A percentile compares a stretch with the other conserved stretches of the same genome.
Evolutionary conservation across 2,113 vertebrate species (phyloP).

Genomic region (Etheostoma cragini): DNA sequence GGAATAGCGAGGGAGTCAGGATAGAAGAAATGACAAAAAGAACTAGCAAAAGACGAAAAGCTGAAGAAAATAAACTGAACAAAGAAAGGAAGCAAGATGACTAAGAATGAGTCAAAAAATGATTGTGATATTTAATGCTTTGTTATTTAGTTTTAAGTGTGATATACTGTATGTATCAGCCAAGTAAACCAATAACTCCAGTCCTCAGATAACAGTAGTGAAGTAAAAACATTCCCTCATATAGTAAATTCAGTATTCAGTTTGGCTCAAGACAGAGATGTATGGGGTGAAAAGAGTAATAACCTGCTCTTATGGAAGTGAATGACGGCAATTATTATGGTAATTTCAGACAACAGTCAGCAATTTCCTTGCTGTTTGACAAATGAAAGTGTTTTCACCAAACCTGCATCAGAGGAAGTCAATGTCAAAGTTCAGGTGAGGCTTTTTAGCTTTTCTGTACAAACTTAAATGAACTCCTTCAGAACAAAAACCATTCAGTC

Average conservation of each 20-base stretch:
- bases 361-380: not conserved
- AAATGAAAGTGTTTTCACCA: not conserved
- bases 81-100: too few relatives aligned
- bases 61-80: too few relatives aligned
- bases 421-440: not conserved
- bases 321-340: not conserved
- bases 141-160: too few relatives aligned
- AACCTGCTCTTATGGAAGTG: not conserved
- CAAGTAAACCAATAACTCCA: too few relatives aligned
- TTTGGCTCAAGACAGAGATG: not conserved
- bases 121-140: too few relatives aligned
- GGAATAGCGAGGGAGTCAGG: too few relatives aligned
- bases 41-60: too few relatives aligned
- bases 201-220: too few relatives aligned
- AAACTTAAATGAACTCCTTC: not conserved
- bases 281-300: not conserved
- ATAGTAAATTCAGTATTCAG: not conserved
- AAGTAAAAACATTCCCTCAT: too few relatives aligned
- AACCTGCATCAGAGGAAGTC: not conserved
- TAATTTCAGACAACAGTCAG: not conserved
- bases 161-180: too few relatives aligned
- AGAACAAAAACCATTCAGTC: not conserved
- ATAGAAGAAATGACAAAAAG: too few relatives aligned
- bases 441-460: not conserved
- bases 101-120: too few relatives aligned